phyloP scores from a whole-genome alignment of 2,797 vertebrate species.

The Acanthurus lineatus region DNA sequence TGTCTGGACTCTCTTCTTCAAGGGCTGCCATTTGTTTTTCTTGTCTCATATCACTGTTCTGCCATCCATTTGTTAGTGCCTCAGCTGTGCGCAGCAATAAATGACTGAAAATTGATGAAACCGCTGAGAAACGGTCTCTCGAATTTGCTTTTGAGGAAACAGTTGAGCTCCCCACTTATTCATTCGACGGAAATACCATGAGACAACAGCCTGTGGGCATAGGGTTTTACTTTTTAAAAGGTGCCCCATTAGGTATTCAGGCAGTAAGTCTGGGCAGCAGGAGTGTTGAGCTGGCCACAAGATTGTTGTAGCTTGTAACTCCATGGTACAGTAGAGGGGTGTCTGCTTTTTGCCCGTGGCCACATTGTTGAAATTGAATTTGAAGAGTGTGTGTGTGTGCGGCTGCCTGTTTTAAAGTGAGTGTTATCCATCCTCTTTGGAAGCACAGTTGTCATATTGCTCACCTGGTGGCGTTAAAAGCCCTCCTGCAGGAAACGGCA shows the following conservation, averaged over 20 bases:
- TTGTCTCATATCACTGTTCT: conserved; percentile 32
- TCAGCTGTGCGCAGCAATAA: conserved; percentile 51
- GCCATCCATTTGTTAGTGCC: conserved; percentile 41
- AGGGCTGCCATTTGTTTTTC: conserved; percentile 41
- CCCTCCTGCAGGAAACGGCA: conserved; percentile 22
- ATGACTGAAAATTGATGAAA: conserved; percentile 52
- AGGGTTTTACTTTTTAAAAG: conserved; percentile 42
- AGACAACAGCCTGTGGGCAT: conserved; percentile 35
- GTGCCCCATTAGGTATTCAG: conserved; percentile 38
- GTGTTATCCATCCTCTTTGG: conserved; percentile 46
- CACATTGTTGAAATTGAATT: conserved; percentile 66
- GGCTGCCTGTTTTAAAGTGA: conserved; percentile 49
- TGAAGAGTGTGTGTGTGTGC: conserved; percentile 17
- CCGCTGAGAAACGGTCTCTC: conserved; percentile 22
- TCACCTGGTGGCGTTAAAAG: conserved; percentile 57
- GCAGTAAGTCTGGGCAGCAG: conserved; percentile 26
- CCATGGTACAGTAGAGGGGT: conserved; percentile 19
- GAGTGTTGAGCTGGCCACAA: conserved; percentile 40
- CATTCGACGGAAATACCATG: conserved; percentile 22
- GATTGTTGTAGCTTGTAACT: conserved; percentile 46
- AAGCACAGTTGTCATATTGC: conserved; percentile 49
- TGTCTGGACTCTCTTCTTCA: conserved; percentile 48
- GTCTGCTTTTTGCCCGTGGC: conserved; percentile 60
- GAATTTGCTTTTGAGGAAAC: conserved; percentile 48
- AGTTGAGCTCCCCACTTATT: conserved; percentile 25